Percentiles rank a stretch among this genome's conserved stretches.
These are phyloP conservation scores for Ennomos fuscantarius DNA, from an alignment of 2,888 invertebrate species.

Conservation along the genomic window DNA sequence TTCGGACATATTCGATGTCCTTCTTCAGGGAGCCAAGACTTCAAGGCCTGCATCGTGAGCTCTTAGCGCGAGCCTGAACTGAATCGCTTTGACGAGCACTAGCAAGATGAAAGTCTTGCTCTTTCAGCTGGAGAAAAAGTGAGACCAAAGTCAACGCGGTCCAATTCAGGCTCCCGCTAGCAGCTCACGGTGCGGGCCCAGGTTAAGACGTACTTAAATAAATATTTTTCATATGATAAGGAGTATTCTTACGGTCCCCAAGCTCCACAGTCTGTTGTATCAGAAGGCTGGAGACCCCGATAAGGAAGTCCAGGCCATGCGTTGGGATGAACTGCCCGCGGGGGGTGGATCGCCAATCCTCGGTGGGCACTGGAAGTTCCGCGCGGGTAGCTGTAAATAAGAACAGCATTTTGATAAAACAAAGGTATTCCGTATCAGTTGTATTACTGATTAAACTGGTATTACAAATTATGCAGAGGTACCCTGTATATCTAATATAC, in stretches of 20 bases:
- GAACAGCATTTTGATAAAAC: not conserved
- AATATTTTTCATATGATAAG: not conserved
- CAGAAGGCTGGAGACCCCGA: conserved; percentile 87
- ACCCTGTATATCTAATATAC: too few relatives aligned
- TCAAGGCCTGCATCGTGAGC: too few relatives aligned
- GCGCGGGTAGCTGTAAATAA: conserved; percentile 62
- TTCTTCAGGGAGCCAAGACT: too few relatives aligned
- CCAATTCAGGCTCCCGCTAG: too few relatives aligned
- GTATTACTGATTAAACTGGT: not conserved
- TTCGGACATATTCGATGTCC: too few relatives aligned
- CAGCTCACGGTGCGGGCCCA: too few relatives aligned
- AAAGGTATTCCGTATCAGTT: not conserved
- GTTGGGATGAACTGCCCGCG: conserved; percentile 86
- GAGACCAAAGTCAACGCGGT: too few relatives aligned
- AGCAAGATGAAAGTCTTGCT: too few relatives aligned
- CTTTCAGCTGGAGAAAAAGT: not conserved
- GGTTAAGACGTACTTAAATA: not conserved
- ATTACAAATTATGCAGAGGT: too few relatives aligned
- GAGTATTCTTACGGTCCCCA: conserved; percentile 86
- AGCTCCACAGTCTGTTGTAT: conserved; percentile 93
- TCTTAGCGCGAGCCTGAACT: too few relatives aligned
- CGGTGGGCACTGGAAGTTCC: conserved; percentile 85
- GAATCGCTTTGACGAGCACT: too few relatives aligned
- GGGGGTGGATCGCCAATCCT: conserved; percentile 85
- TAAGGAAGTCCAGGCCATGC: conserved; percentile 89